phyloP scores from a whole-genome alignment of 1,140 invertebrate genomes.

The Aricia agestis region DNA sequence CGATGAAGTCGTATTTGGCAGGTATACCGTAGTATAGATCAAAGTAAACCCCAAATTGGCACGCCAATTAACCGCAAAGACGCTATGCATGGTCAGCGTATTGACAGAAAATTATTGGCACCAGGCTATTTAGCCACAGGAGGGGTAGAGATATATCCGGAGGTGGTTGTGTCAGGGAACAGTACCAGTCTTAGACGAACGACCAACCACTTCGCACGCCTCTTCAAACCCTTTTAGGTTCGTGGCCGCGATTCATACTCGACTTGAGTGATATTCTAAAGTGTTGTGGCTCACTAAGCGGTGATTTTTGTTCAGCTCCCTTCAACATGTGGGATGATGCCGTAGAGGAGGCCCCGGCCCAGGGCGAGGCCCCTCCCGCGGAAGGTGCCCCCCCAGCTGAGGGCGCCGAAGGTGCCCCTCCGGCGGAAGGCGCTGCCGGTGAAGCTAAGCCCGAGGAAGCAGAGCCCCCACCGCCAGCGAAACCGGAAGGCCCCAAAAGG shows the following conservation, averaged over 20 bases:
- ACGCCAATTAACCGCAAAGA: constrained; percentile 51
- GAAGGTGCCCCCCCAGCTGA: constrained; percentile 36
- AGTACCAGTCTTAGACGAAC: constrained; percentile 62
- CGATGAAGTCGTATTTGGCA: neutral
- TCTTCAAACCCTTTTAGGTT: constrained; percentile 57
- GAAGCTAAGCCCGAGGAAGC: constrained; percentile 67
- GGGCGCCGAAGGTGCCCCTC: constrained; percentile 45
- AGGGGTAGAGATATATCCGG: constrained; percentile 72
- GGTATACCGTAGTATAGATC: constrained; percentile 31
- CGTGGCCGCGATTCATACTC: constrained; percentile 34
- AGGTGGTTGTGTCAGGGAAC: constrained; percentile 48
- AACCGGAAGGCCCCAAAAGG: constrained; percentile 69
- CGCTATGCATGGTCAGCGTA: constrained; percentile 60
- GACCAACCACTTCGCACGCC: constrained; percentile 62
- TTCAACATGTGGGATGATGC: constrained; percentile 68
- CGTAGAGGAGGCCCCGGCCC: constrained; percentile 52
- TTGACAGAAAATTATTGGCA: constrained; percentile 74
- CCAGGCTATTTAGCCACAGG: constrained; percentile 45
- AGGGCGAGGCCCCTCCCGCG: constrained; percentile 31
- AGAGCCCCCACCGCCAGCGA: constrained; percentile 78
- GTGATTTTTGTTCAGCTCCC: constrained; percentile 53
- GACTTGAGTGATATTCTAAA: constrained; percentile 23
- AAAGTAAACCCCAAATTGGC: constrained; percentile 54
- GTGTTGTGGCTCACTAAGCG: constrained; percentile 26
- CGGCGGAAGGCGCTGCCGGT: constrained; percentile 50